phyloP scores from a whole-genome alignment of 2,888 invertebrate genomes.

The Sinotaia quadrata region DNA sequence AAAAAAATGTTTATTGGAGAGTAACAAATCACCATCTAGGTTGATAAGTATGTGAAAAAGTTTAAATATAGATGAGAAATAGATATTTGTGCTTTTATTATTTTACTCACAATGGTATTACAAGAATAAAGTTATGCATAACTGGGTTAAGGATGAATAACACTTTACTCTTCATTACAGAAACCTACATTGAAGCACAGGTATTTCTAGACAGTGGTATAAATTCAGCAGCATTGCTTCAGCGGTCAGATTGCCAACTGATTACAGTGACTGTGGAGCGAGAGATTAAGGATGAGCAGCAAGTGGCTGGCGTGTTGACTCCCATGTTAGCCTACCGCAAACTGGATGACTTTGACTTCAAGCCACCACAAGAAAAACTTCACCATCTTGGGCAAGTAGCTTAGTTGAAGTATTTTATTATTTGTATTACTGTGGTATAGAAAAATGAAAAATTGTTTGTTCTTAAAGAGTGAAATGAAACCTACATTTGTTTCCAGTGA shows the following conservation, averaged over 20 bases:
- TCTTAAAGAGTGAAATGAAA: too few relatives aligned
- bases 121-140: too few relatives aligned
- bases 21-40: too few relatives aligned
- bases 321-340: constrained; percentile 49
- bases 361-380: constrained; percentile 38
- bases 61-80: too few relatives aligned
- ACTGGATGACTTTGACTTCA: constrained; percentile 54
- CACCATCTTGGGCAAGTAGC: constrained; percentile 48
- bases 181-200: constrained; percentile 47
- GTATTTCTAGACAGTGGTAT: constrained; percentile 47
- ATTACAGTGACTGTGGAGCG: constrained; percentile 33
- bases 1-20: too few relatives aligned
- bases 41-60: too few relatives aligned
- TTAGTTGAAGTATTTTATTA: too few relatives aligned
- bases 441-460: too few relatives aligned
- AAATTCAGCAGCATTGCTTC: constrained; percentile 34
- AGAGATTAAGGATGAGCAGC: constrained; percentile 29
- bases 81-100: too few relatives aligned
- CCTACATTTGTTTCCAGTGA: too few relatives aligned
- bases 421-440: background rate
- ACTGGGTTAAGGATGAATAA: too few relatives aligned
- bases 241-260: constrained; percentile 25
- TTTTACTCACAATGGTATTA: too few relatives aligned
- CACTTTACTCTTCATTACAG: constrained; percentile 40
- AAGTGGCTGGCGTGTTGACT: constrained; percentile 28